Evolutionary conservation across 1,140 invertebrate genomes (phyloP).

Genomic region (Pseudomyrmex concolor): DNA sequence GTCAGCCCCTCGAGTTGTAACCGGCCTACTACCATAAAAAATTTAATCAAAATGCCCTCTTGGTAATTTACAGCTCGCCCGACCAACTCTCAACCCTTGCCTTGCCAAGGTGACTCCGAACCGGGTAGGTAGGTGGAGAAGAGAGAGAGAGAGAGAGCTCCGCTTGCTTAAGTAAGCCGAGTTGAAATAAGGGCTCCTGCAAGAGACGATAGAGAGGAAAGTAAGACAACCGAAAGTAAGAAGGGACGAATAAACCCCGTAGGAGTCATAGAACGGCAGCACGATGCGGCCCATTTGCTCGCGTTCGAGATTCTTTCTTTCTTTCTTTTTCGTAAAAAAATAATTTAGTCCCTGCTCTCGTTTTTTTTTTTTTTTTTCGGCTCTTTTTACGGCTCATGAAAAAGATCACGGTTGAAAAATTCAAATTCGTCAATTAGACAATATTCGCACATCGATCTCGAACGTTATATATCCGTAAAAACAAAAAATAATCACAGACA

Average conservation of each 20-base stretch:
- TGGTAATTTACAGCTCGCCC: conserved; percentile 83
- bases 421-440: background rate
- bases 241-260: conserved; percentile 67
- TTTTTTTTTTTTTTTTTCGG: too few species aligned
- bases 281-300: conserved; percentile 65
- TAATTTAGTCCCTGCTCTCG: conserved; percentile 78
- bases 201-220: conserved; percentile 64
- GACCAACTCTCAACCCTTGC: conserved; percentile 77
- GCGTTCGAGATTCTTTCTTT: conserved; percentile 51
- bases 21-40: conserved; percentile 83
- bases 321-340: conserved; percentile 73
- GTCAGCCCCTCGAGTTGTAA: conserved; percentile 64
- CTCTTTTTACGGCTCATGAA: conserved; percentile 7
- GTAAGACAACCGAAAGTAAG: conserved; percentile 22
- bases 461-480: background rate
- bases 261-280: conserved; percentile 74
- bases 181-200: conserved; percentile 31
- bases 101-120: conserved; percentile 33
- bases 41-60: conserved; percentile 86
- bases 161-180: conserved; percentile 57
- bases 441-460: background rate
- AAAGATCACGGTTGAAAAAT: background rate
- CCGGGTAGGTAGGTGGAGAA: conserved; percentile 25
- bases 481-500: background rate
- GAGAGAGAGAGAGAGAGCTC: background rate